A percentile compares a stretch with the other conserved stretches of the same genome.
phyloP scores from a whole-genome alignment of 2,113 vertebrate genomes.

The Phyllostomus discolor region DNA sequence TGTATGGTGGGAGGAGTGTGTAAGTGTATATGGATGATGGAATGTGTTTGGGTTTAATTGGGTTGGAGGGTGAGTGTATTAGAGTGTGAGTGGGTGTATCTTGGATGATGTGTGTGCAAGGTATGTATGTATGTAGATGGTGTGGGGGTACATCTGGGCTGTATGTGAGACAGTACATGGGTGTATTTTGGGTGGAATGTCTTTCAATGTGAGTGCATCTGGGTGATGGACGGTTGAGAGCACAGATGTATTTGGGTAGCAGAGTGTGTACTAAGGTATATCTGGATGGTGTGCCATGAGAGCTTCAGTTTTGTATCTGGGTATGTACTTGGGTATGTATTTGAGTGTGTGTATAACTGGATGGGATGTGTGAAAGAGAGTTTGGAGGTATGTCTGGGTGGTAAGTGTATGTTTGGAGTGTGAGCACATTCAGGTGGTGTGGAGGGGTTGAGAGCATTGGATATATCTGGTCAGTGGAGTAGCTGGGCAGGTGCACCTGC shows the following conservation, averaged over 20 bases:
- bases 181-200: not conserved
- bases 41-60: constrained; percentile 10
- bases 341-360: not conserved
- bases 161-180: not conserved
- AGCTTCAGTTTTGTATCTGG: not conserved
- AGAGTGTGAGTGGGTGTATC: not conserved
- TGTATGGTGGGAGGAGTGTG: not conserved
- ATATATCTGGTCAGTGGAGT: not conserved
- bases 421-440: not conserved
- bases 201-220: not conserved
- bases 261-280: not conserved
- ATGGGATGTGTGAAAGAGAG: not conserved
- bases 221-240: not conserved
- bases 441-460: not conserved
- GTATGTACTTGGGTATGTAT: not conserved
- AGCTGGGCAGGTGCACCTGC: not conserved
- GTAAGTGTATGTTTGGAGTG: not conserved
- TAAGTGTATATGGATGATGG: not conserved
- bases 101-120: not conserved
- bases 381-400: not conserved
- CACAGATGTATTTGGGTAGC: not conserved
- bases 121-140: not conserved
- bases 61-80: not conserved
- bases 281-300: not conserved
- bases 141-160: not conserved